Conservation (phyloP, 1,140 invertebrate species). For the Palaemon carinicauda region DNA sequence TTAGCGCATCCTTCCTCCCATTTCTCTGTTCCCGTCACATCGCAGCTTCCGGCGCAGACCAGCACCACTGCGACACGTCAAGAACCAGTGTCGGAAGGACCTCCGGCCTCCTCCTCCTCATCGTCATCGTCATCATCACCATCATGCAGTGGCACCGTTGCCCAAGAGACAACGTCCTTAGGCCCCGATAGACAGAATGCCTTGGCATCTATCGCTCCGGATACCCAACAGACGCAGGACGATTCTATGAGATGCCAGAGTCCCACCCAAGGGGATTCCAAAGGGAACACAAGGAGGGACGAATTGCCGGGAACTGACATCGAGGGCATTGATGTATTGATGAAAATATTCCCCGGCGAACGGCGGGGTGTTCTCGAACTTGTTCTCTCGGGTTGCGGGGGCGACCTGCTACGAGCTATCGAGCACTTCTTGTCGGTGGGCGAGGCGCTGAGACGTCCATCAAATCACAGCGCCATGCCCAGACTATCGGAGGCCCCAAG, state of each 20-base stretch:
- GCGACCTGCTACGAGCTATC: conserved; percentile 83
- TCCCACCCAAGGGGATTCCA: not conserved
- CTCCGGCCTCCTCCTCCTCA: too few relatives aligned
- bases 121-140: too few relatives aligned
- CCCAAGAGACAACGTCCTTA: too few relatives aligned
- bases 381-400: conserved; percentile 83
- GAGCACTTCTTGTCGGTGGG: conserved; percentile 71
- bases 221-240: not conserved
- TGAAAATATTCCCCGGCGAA: conserved; percentile 87
- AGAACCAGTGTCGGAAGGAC: not conserved
- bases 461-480: conserved; percentile 8
- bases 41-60: not conserved
- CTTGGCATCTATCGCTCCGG: too few relatives aligned
- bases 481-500: conserved; percentile 16
- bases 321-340: conserved; percentile 82
- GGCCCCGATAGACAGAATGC: too few relatives aligned
- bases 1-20: not conserved
- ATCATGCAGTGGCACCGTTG: too few relatives aligned
- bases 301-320: conserved; percentile 62
- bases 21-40: not conserved
- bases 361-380: conserved; percentile 83
- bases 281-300: conserved; percentile 15
- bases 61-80: not conserved
- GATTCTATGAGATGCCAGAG: not conserved
- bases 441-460: conserved; percentile 51